These are phyloP conservation scores for Tortricodes alternella DNA, from an alignment of 2,888 invertebrate species.

Conservation along the genomic window DNA sequence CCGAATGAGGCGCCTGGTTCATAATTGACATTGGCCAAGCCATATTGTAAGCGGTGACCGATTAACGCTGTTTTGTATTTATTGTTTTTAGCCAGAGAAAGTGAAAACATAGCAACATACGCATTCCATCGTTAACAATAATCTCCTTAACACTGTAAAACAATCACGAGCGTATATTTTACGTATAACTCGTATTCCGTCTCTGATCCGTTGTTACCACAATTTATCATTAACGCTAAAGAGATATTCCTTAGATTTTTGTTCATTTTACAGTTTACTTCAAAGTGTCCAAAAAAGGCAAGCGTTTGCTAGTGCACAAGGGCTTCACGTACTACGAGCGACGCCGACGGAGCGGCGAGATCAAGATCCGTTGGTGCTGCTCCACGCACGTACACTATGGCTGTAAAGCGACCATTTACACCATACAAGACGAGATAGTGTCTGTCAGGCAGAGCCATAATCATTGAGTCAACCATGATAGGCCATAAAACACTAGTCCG, in stretches of 20 bases:
- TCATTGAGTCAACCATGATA: background rate
- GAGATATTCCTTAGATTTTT: background rate
- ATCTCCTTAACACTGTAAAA: no score
- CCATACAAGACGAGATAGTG: conserved; percentile 6
- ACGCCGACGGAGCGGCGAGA: background rate
- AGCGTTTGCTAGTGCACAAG: background rate
- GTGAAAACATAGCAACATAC: no score
- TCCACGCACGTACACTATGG: background rate
- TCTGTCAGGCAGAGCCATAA: background rate
- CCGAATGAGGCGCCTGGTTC: no score
- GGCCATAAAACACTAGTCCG: no score
- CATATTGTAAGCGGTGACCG: no score
- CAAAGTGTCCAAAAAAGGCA: background rate
- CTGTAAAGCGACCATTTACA: conserved; percentile 17
- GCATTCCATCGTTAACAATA: no score
- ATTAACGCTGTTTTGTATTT: no score
- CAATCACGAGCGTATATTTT: no score
- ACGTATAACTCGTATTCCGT: no score
- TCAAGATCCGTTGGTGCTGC: conserved; percentile 16
- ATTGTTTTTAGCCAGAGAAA: no score
- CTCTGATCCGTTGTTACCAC: no score
- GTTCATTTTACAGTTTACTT: conserved; percentile 6
- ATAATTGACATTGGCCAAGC: no score
- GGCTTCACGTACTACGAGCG: conserved; percentile 1
- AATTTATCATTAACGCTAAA: background rate